Conservation (phyloP, 1,140 invertebrate species). For the Neocloeon triangulifer region DNA sequence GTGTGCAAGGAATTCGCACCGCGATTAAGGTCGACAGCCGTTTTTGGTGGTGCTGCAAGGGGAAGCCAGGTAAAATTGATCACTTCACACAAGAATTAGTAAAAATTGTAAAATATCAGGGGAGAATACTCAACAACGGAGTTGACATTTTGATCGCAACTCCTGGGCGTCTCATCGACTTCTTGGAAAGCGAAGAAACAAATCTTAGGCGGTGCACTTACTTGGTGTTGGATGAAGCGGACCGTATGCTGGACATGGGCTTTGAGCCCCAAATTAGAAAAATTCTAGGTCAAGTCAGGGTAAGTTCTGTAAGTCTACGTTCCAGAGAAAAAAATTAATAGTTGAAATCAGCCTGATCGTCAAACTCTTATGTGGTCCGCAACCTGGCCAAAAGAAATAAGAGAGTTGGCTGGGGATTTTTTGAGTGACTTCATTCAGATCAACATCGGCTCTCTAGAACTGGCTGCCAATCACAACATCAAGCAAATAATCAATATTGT, state of each 20-base stretch:
- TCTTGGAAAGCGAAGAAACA: conserved; percentile 26
- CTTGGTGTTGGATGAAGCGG: conserved; percentile 81
- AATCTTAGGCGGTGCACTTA: conserved; percentile 29
- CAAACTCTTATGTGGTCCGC: conserved; percentile 47
- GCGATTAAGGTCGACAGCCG: conserved; percentile 41
- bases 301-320: too few relatives aligned
- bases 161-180: conserved; percentile 68
- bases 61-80: neutral
- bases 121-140: conserved; percentile 48
- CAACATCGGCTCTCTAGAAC: conserved; percentile 34
- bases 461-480: conserved; percentile 46
- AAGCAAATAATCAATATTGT: conserved; percentile 37
- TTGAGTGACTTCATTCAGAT: conserved; percentile 34
- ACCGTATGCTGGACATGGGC: conserved; percentile 69
- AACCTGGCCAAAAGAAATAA: conserved; percentile 46
- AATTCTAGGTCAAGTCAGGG: conserved; percentile 46
- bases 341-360: conserved; percentile 32
- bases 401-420: conserved; percentile 35
- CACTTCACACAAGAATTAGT: neutral
- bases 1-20: conserved; percentile 72
- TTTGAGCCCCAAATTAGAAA: conserved; percentile 75
- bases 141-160: conserved; percentile 79
- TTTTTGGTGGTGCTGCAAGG: neutral
- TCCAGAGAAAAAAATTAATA: too few relatives aligned
- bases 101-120: conserved; percentile 19